phyloP scores from a whole-genome alignment of 2,888 invertebrate species.

The Germaria angustata region DNA sequence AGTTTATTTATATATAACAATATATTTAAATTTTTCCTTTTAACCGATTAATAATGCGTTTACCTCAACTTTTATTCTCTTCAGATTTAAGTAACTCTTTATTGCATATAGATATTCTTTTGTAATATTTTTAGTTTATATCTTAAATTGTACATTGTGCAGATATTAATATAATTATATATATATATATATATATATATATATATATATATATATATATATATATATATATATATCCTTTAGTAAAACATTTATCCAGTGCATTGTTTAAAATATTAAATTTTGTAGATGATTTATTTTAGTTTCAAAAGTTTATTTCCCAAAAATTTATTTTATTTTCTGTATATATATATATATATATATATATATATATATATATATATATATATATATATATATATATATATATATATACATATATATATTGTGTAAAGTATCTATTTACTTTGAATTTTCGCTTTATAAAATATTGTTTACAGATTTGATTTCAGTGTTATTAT shows the following conservation, averaged over 20 bases:
- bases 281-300: background rate
- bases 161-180: conserved; percentile 6
- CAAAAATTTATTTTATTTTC: background rate
- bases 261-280: conserved; percentile 52
- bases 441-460: background rate
- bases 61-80: background rate
- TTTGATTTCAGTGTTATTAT: background rate
- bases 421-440: background rate
- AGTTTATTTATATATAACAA: conserved; percentile 11
- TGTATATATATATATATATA: no score
- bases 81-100: background rate
- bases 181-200: no score
- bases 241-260: conserved; percentile 57
- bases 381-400: background rate
- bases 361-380: no score
- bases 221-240: conserved; percentile 9
- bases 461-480: background rate
- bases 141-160: conserved; percentile 51
- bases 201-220: no score
- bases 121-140: conserved; percentile 13
- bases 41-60: background rate
- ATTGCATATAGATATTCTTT: background rate
- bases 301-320: background rate
- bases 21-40: background rate
- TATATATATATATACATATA: background rate